These are phyloP conservation scores for Omphaloscelis lunosa DNA, from an alignment of 2,888 invertebrate genomes.

Conservation along the genomic window DNA sequence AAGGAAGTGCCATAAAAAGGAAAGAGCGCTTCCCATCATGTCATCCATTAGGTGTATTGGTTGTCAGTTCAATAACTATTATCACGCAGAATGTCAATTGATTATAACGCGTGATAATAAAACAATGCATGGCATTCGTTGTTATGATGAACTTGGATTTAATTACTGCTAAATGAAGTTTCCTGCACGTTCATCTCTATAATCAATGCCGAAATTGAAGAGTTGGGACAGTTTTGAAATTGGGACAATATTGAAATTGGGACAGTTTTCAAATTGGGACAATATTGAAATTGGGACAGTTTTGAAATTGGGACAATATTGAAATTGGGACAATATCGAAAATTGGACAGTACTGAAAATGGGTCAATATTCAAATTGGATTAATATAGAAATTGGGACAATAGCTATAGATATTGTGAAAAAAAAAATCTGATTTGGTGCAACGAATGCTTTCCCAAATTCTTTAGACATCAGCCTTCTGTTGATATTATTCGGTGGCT, in stretches of 20 bases:
- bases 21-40: conserved; percentile 46
- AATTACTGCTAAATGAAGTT: background rate
- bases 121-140: background rate
- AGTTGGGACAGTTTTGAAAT: background rate
- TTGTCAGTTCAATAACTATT: conserved; percentile 36
- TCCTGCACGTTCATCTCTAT: background rate
- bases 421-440: background rate
- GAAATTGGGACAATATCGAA: background rate
- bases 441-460: background rate
- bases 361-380: background rate
- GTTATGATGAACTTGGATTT: too few species aligned
- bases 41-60: conserved; percentile 28
- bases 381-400: background rate
- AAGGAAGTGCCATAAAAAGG: conserved; percentile 53
- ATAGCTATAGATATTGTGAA: background rate
- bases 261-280: background rate
- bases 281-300: background rate
- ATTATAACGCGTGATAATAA: conserved; percentile 7
- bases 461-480: background rate
- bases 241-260: background rate
- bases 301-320: background rate
- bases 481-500: background rate
- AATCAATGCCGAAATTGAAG: background rate
- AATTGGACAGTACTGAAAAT: background rate
- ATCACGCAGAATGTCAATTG: conserved; percentile 18